Conservation (phyloP, 64 coral and sea anemone species). For the Actinia equina region DNA sequence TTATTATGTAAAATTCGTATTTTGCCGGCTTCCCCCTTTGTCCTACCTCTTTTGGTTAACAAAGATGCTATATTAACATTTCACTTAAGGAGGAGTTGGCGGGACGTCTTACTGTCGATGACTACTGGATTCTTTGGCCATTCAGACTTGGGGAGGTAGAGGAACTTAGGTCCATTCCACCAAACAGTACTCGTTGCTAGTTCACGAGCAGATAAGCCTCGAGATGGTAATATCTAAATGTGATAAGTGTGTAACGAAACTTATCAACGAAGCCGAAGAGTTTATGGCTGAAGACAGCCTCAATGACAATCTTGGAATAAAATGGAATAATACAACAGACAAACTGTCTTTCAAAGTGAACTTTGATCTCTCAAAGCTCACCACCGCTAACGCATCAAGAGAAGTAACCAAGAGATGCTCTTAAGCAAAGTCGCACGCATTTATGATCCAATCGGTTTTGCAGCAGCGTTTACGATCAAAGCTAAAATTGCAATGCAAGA, state of each 20-base stretch:
- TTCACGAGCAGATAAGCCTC: background rate
- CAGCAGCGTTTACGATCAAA: slow-evolving; percentile 18
- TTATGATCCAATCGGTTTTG: slow-evolving; percentile 44
- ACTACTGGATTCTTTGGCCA: background rate
- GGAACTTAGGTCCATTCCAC: slow-evolving; percentile 17
- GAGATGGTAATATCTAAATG: background rate
- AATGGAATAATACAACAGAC: slow-evolving; percentile 41
- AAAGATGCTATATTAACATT: too few relatives aligned
- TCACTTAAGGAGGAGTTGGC: too few relatives aligned
- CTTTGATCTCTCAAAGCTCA: background rate
- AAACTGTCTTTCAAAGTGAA: slow-evolving; percentile 22
- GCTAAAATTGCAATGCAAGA: slow-evolving; percentile 43
- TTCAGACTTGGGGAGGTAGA: background rate
- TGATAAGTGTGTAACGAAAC: too few relatives aligned
- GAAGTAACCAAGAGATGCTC: slow-evolving; percentile 39
- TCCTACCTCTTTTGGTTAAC: too few relatives aligned
- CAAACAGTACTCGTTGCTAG: background rate
- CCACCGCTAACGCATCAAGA: background rate
- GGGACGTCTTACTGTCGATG: background rate
- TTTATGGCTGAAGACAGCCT: too few relatives aligned
- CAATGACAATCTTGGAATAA: background rate
- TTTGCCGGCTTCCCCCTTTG: too few relatives aligned
- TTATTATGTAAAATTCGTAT: too few relatives aligned
- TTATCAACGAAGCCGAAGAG: too few relatives aligned
- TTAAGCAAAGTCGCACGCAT: slow-evolving; percentile 22